Conservation (phyloP, 2,797 vertebrate genomes). For the Sebastes trivittatus region DNA sequence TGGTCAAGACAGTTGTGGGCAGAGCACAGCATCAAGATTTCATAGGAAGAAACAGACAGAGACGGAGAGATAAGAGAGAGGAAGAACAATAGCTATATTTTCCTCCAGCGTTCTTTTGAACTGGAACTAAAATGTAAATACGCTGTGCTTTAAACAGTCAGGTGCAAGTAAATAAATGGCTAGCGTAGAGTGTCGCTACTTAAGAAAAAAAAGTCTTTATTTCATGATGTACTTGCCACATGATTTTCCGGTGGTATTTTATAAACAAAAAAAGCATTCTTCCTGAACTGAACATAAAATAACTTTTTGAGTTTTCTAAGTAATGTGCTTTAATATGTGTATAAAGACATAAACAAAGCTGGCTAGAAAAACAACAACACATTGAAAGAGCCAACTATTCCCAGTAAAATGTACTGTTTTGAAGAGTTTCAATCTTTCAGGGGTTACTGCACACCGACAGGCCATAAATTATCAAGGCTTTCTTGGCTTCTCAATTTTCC, state of each 20-base stretch:
- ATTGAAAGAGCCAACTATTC: background rate
- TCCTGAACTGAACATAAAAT: background rate
- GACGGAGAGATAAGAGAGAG: background rate
- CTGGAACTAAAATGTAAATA: conserved; percentile 34
- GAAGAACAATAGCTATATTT: background rate
- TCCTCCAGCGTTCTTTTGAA: background rate
- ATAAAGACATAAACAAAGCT: background rate
- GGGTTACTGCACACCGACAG: conserved; percentile 24
- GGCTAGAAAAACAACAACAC: background rate
- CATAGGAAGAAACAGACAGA: conserved; percentile 7
- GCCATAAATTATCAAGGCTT: conserved; percentile 25
- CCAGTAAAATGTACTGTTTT: background rate
- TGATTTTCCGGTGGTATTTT: background rate
- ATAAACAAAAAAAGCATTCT: background rate
- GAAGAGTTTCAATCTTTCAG: conserved; percentile 27
- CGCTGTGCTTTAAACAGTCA: conserved; percentile 10
- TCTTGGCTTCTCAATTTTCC: conserved; percentile 28
- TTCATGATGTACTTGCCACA: background rate
- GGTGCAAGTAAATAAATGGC: background rate
- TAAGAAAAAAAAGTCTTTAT: background rate
- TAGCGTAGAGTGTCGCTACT: too few relatives aligned
- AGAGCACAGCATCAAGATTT: conserved; percentile 54
- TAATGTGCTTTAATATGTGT: background rate
- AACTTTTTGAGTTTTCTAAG: background rate
- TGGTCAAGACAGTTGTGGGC: conserved; percentile 43